Evolutionary conservation across 2,888 invertebrate genomes (phyloP), one percentile per base, ranked within the genome.

Genomic region (Spialia ferax): DNA sequence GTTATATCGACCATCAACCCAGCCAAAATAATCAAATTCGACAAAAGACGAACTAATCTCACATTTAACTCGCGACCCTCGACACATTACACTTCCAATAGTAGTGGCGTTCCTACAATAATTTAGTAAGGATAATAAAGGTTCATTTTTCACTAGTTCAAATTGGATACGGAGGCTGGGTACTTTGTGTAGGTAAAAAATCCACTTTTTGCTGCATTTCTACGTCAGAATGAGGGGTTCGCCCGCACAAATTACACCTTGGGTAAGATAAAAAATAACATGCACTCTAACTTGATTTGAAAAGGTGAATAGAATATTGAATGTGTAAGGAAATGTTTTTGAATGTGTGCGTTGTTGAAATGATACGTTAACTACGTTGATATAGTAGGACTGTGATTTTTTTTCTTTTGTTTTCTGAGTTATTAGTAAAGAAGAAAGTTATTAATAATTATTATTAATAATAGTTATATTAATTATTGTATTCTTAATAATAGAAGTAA

Each of bases 91-190:
- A 4, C 42, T 15, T 15, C 60, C 29, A 22, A 63, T 73, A 62
- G 74, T 81, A 77, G 69, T 76, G 76, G 70, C 63, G 62, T 69
- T 76, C 73, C 76, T 74, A 84, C 79, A 85, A 87, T 87, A 87
- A 84, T 84, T 82, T 83, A 79, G 80, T 82, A 81, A 82, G 83
- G 81, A 84, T 89, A 90, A 89, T 88, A 86, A 81, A 81, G 85
- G 87, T 88, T 84, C 88, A 89, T 89, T 89, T 89, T 89, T 89
- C 88, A 89, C 89, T 84, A 84, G 83, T 83, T 82, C 84, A 83
- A 85, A 89, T 91, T 88, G 85, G 89, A 85, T 81, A 84, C 84
- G 89, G 85, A 82, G 84, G 82, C 77, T 81, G 81, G 79, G 74
- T 77, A 71, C 13, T 35, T 15, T 42, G 38, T 73, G 75, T 69